Conservation (phyloP, 92 coral and sea anemone genomes). For the Diadumene lineata region DNA sequence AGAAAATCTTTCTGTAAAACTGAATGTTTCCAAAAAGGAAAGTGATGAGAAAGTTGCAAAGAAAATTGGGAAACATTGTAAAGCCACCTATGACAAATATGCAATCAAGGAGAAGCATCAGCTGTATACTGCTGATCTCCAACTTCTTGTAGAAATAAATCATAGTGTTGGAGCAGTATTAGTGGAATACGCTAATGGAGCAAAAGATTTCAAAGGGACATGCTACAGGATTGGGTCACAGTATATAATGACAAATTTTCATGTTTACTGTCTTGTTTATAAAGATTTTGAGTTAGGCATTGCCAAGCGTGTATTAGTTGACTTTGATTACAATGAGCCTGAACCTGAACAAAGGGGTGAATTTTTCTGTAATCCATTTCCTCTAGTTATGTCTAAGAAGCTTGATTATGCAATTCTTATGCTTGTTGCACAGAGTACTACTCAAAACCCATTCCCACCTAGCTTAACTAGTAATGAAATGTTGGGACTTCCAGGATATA, state of each 20-base stretch:
- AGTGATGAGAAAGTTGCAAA: neutral
- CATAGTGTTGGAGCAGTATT: neutral
- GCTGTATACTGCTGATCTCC: neutral
- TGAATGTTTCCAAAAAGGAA: neutral
- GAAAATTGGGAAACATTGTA: too few relatives aligned
- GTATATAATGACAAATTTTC: constrained; percentile 1
- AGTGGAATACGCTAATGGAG: neutral
- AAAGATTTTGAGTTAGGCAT: neutral
- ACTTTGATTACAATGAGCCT: neutral
- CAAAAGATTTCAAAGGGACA: neutral
- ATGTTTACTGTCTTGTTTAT: neutral
- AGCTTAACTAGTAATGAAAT: too few relatives aligned
- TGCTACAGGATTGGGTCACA: neutral
- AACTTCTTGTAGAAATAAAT: neutral
- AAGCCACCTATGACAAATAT: neutral
- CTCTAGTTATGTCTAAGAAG: neutral
- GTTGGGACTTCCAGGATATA: too few relatives aligned
- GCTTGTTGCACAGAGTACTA: neutral
- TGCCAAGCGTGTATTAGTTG: neutral
- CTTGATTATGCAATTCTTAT: neutral
- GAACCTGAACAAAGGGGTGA: neutral
- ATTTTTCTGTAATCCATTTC: neutral
- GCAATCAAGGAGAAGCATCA: neutral
- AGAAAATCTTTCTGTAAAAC: too few relatives aligned
- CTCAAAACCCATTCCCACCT: neutral